phyloP scores from a whole-genome alignment of 2,888 invertebrate species.

The Dromius quadrimaculatus region DNA sequence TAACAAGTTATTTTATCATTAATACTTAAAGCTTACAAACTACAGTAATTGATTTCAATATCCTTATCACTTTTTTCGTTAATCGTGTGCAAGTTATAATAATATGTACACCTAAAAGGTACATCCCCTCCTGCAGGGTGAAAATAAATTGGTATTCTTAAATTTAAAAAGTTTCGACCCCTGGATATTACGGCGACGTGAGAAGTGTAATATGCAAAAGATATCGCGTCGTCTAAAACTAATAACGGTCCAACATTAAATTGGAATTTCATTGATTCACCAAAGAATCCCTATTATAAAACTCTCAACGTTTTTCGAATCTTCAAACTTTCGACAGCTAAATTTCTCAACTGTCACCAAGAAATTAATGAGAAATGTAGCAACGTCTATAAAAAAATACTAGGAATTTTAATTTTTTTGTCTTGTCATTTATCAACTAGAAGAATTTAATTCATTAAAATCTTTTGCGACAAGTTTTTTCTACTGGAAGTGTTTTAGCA shows the following conservation, averaged over 20 bases:
- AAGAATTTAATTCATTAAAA: too few species aligned
- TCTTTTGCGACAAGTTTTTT: too few species aligned
- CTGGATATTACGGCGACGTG: slow-evolving; percentile 39
- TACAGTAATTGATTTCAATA: too few species aligned
- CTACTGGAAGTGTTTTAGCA: too few species aligned
- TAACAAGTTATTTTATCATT: too few species aligned
- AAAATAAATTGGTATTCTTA: slow-evolving; percentile 59
- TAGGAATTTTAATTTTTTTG: slow-evolving; percentile 12
- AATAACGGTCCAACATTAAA: slow-evolving; percentile 61
- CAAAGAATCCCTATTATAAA: slow-evolving; percentile 60
- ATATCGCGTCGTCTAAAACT: slow-evolving; percentile 49
- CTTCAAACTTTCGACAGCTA: slow-evolving; percentile 49
- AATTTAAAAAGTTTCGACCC: slow-evolving; percentile 59
- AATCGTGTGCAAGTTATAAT: too few species aligned
- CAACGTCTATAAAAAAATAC: slow-evolving; percentile 37
- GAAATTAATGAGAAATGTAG: slow-evolving; percentile 48
- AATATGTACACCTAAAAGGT: too few species aligned
- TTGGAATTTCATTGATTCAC: slow-evolving; percentile 62
- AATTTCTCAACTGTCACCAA: slow-evolving; percentile 49
- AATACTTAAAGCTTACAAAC: too few species aligned
- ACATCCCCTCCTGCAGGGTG: too few species aligned
- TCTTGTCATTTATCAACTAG: slow-evolving; percentile 9
- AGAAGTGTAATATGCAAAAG: slow-evolving; percentile 57
- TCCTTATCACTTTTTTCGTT: too few species aligned
- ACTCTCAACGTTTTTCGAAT: slow-evolving; percentile 46